Base-by-base conservation (phyloP, 2,888 invertebrate genomes). In the Ommatoiulus sabulosus region DNA sequence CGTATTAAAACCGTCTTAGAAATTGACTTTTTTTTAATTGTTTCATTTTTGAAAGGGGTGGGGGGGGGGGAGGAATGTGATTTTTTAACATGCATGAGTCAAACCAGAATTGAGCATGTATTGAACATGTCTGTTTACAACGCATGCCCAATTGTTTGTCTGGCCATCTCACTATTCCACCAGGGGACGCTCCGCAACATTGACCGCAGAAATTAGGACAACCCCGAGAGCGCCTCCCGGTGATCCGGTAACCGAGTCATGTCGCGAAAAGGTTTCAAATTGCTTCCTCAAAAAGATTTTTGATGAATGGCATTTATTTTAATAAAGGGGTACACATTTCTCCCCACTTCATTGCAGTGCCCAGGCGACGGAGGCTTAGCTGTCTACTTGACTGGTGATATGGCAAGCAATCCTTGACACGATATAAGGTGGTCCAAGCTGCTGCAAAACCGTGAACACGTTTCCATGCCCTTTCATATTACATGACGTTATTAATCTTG, bases 301-400 rank as follows among this genome's bases (percentile, higher is more conserved):
- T 57, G 57, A 57, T 57, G 57, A 57, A 57, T 57, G 57, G 57
- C 57, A 57, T 57, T 57, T 57, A 57, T 57, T 57, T 57, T 57
- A 57, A 57, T 57, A 57, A 57, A 46, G n/a, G 57, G 57, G 57
- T n/a, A 57, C 57, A 57, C n/a, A 57, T 57, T 57, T 57, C 57
- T 57, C 10, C n/a, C 57, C 57, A 57, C 57, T 57, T 57, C 57
- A 57, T 57, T 57, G 15, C 57, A 57, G 57, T 57, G 57, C 57
- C 52, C 52, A 52, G 12, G 52, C 52, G 52, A 5, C 3, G 52
- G 52, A 10, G 52, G 52, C 52, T n/a, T 57, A n/a, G 17, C 57
- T 57, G 57, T 57, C 57, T 57, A 57, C 57, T 57, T 57, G 57
- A 57, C 57, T 57, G 57, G 57, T 57, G 57, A 57, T 57, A 57